Conservation (phyloP, 2,797 vertebrate species). For the Myotis planiceps region DNA sequence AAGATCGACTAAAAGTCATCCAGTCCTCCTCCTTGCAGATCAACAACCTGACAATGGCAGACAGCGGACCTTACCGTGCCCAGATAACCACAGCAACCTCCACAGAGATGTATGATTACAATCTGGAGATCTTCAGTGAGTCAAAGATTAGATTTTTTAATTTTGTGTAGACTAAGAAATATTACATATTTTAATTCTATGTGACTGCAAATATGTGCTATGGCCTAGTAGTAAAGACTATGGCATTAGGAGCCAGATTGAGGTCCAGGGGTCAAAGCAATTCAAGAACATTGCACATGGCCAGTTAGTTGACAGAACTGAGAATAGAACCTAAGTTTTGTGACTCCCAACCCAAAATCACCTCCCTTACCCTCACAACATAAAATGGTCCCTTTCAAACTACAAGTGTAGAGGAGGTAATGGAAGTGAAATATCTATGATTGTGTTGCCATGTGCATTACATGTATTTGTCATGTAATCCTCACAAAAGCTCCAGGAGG, state of each 20-base stretch:
- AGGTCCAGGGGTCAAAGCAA: background rate
- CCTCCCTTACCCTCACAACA: background rate
- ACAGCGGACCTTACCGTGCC: background rate
- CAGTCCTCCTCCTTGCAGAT: conserved; percentile 40
- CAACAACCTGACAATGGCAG: conserved; percentile 32
- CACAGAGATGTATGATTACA: accelerated
- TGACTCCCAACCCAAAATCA: background rate
- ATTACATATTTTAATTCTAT: background rate
- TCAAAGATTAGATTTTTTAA: conserved; percentile 5
- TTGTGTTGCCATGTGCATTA: background rate
- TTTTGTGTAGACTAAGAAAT: background rate
- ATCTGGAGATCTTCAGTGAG: conserved; percentile 68
- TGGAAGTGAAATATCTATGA: background rate
- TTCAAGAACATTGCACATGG: background rate
- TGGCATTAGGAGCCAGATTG: background rate
- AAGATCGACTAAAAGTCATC: background rate
- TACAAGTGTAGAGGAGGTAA: background rate
- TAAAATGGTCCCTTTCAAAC: background rate
- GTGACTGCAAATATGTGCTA: background rate
- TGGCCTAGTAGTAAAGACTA: background rate
- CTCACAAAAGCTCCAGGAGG: background rate
- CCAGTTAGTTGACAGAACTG: background rate
- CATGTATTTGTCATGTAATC: background rate
- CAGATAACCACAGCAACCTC: background rate
- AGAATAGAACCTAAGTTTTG: background rate